These are phyloP conservation scores for Crenuchus spilurus DNA, from an alignment of 2,797 vertebrate genomes.

Conservation along the genomic window DNA sequence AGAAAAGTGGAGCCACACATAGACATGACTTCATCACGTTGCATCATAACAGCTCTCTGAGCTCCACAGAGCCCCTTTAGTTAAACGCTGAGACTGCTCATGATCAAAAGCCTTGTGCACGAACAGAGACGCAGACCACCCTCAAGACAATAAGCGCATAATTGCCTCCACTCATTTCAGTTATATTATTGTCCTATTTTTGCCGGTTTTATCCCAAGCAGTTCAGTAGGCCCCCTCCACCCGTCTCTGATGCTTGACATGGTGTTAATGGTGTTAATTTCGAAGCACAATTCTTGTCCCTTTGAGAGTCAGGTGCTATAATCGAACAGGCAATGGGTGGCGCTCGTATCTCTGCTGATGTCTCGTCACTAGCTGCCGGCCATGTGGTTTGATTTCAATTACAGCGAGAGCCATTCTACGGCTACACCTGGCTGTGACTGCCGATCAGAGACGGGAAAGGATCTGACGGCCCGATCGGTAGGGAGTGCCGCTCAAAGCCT, in stretches of 20 bases:
- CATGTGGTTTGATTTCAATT: conserved; percentile 46
- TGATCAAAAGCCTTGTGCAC: conserved; percentile 33
- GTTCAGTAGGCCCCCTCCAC: not conserved
- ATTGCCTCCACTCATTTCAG: conserved; percentile 13
- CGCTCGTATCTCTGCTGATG: conserved; percentile 17
- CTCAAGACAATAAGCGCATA: conserved; percentile 6
- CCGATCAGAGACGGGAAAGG: conserved; percentile 25
- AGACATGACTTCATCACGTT: conserved; percentile 48
- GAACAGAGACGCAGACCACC: conserved; percentile 17
- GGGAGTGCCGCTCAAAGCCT: conserved; percentile 24
- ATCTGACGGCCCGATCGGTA: conserved; percentile 20
- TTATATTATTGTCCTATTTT: not conserved
- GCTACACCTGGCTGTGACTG: conserved; percentile 27
- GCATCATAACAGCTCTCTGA: conserved; percentile 20
- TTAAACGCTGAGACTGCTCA: conserved; percentile 14
- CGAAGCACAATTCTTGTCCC: not conserved
- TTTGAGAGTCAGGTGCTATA: conserved; percentile 20
- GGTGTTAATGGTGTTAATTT: conserved; percentile 31
- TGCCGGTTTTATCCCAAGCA: not conserved
- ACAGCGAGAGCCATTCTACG: conserved; percentile 28
- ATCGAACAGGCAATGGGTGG: not conserved
- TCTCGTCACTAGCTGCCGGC: conserved; percentile 22
- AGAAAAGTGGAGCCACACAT: conserved; percentile 6
- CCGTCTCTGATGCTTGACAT: not conserved
- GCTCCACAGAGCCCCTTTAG: not conserved